Base-by-base conservation (phyloP, 2,888 invertebrate species). In the Pharmacophagus antenor region DNA sequence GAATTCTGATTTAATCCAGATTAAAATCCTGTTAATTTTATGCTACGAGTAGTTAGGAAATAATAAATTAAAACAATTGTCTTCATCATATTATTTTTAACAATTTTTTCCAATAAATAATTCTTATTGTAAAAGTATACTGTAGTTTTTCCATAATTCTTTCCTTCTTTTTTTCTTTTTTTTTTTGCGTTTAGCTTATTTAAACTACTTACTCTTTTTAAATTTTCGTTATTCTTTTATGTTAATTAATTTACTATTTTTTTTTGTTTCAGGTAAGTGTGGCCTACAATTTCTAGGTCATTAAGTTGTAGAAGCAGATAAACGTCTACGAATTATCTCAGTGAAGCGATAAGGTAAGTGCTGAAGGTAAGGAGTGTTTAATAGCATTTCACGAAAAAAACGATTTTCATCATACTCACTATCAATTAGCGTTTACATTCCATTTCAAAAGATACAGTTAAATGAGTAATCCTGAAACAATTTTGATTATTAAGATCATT, bases 261-360 rank as follows among this genome's bases (percentile, higher is more conserved):
- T 22, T 47, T 31, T 37, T 55, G 31, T 55, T 47, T 47, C 47
- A 46, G 55, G 47, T 46, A 55, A 55, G 55, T 55, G 17, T 10
- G n/a, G 17, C 6, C 22, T 12, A 12, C 10, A 27, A n/a, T 10
- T 27, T 10, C 31, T 1, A 12, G 31, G 2, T 31, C 31, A 3
- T 31, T 31, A 31, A 10, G 31, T 5, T 5, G 7, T 25, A 25
- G 3, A 3, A 2, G 31, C 15, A 31, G 10, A 31, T 2, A 10
- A 10, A 31, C 3, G 31, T 10, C 2, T 31, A 31, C 12, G 15
- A 12, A 12, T 31, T 10, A 31, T 10, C n/a, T n/a, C 7, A 31
- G 31, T 8, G 10, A 31, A 10, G 12, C 10, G 12, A 3, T 12
- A 31, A 31, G 31, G 31, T 31, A 31, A 31, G 31, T 31, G 10